These are phyloP conservation scores for Palythoa heliodiscus DNA, from an alignment of 92 coral and sea anemone genomes.

Conservation along the genomic window DNA sequence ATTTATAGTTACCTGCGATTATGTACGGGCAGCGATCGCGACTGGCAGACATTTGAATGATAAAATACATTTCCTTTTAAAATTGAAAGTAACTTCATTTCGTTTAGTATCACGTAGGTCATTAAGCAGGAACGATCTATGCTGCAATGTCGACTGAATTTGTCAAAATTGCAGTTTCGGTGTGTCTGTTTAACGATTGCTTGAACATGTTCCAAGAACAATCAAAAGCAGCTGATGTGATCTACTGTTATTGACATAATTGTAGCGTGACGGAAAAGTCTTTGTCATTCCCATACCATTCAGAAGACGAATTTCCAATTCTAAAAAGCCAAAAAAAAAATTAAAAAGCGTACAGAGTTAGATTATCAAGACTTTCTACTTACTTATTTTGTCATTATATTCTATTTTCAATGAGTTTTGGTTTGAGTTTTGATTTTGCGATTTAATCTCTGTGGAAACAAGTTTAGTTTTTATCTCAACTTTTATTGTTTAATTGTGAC, in stretches of 20 bases:
- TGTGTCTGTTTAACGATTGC: not conserved
- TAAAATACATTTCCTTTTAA: constrained; percentile 15
- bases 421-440: not conserved
- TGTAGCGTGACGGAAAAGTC: constrained; percentile 5
- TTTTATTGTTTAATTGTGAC: constrained; percentile 42
- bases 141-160: not conserved
- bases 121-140: not conserved
- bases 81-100: constrained; percentile 1
- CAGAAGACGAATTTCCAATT: not conserved
- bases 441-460: not conserved
- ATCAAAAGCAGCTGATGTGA: constrained; percentile 27
- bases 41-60: constrained; percentile 22
- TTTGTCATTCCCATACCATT: constrained; percentile 10
- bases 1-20: constrained; percentile 21
- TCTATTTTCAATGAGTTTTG: not conserved
- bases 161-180: not conserved
- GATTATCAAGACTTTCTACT: no score
- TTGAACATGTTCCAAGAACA: constrained; percentile 7
- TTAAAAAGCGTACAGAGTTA: not conserved
- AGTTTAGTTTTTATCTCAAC: constrained; percentile 22
- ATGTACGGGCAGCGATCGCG: not conserved
- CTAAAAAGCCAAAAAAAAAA: not conserved
- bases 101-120: not conserved
- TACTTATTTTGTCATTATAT: no score
- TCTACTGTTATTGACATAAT: constrained; percentile 1